Percentiles rank a stretch among this genome's conserved stretches.
These are phyloP conservation scores for Rapana venosa DNA, from an alignment of 2,888 invertebrate genomes.

Conservation along the genomic window DNA sequence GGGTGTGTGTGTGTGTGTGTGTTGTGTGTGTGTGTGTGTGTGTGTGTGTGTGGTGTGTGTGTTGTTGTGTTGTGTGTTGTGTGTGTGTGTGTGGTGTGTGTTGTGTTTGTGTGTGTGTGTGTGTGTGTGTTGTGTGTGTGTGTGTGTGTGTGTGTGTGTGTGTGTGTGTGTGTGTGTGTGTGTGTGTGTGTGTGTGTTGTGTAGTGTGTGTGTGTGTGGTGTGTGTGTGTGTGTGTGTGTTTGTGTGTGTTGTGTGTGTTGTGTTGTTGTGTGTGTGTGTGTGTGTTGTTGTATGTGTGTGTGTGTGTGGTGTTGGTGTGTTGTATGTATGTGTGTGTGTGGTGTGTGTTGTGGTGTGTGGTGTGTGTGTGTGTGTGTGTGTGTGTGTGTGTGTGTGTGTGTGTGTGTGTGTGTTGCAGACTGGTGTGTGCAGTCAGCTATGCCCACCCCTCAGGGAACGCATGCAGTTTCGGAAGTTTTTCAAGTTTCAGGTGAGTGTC, in stretches of 20 bases:
- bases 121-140: neutral
- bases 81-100: too few species aligned
- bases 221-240: neutral
- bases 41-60: neutral
- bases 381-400: neutral
- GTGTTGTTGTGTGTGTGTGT: neutral
- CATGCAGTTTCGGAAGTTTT: conserved; percentile 95
- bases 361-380: neutral
- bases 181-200: neutral
- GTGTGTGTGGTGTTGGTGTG: neutral
- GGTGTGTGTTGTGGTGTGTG: neutral
- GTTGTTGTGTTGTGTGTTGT: too few species aligned
- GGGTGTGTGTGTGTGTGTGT: neutral
- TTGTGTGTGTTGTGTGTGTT: too few species aligned
- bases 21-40: neutral
- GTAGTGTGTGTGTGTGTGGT: neutral
- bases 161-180: neutral
- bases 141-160: conserved; percentile 10
- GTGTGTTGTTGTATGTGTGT: neutral
- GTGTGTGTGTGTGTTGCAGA: conserved; percentile 79
- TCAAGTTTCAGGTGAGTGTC: conserved; percentile 87
- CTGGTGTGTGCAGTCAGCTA: conserved; percentile 98
- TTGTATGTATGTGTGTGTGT: neutral
- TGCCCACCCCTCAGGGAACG: conserved; percentile 85
- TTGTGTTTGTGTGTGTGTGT: neutral